Percentiles rank a stretch among this genome's conserved stretches.
These are phyloP conservation scores for Taenioides sp. DNA, from an alignment of 2,797 vertebrate species.

Conservation along the genomic window DNA sequence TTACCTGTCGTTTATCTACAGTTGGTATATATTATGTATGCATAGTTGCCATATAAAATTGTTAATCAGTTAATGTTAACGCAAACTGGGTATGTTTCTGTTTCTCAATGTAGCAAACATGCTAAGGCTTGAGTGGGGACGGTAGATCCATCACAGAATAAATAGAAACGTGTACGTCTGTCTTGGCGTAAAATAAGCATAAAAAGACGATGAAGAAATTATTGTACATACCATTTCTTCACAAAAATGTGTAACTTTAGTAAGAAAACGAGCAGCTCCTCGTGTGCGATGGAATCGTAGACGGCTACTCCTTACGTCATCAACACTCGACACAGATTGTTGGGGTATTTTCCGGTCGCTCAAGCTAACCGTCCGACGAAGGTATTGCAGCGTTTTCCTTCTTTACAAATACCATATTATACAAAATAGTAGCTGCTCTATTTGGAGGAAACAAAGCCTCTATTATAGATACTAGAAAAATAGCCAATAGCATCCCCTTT, in stretches of 20 bases:
- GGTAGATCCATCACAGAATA: too few relatives aligned
- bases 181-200: background rate
- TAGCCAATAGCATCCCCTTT: background rate
- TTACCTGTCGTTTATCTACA: too few relatives aligned
- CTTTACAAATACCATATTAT: background rate
- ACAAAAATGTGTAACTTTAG: background rate
- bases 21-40: background rate
- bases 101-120: conserved; percentile 1
- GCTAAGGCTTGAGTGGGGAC: background rate
- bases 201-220: background rate
- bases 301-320: conserved; percentile 33
- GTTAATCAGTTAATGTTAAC: background rate
- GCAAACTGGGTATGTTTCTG: background rate
- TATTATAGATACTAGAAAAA: background rate
- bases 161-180: background rate
- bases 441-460: accelerated
- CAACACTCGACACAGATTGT: conserved; percentile 45
- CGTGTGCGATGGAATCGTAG: conserved; percentile 31
- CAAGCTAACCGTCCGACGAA: conserved; percentile 48
- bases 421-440: background rate
- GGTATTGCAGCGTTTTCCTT: conserved; percentile 39
- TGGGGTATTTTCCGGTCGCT: conserved; percentile 57
- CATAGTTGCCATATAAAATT: background rate
- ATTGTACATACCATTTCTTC: conserved; percentile 61
- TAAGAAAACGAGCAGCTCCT: conserved; percentile 18